A percentile compares a stretch with the other conserved stretches of the same genome.
Evolutionary conservation across 1,140 invertebrate species (phyloP).

Genomic region (Drosophila nigromelanica): DNA sequence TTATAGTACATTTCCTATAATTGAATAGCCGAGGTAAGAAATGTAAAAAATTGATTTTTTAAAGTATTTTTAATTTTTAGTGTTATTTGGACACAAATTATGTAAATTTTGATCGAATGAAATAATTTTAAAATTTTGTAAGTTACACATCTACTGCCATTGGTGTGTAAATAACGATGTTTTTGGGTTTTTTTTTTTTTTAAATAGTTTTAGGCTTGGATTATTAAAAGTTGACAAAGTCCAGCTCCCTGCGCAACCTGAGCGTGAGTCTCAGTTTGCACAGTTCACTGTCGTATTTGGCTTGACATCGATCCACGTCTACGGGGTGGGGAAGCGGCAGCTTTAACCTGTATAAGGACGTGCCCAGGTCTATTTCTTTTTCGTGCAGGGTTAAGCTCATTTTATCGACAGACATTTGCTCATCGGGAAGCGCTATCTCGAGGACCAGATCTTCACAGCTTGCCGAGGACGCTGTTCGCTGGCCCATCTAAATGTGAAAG

Average conservation of each 20-base stretch:
- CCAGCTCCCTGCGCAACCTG: slow-evolving; percentile 90
- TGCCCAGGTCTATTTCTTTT: slow-evolving; percentile 87
- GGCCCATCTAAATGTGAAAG: slow-evolving; percentile 88
- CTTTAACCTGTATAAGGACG: slow-evolving; percentile 88
- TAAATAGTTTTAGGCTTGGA: neutral
- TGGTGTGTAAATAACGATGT: too few species aligned
- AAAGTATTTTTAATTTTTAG: too few species aligned
- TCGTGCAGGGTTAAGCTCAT: slow-evolving; percentile 89
- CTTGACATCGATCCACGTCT: slow-evolving; percentile 90
- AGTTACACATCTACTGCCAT: too few species aligned
- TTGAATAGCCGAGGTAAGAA: too few species aligned
- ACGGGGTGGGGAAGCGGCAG: slow-evolving; percentile 91
- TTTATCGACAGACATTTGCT: slow-evolving; percentile 87
- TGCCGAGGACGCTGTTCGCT: slow-evolving; percentile 91
- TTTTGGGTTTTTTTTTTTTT: too few species aligned
- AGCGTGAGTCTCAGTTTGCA: slow-evolving; percentile 89
- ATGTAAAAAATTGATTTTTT: neutral
- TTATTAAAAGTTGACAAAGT: slow-evolving; percentile 90
- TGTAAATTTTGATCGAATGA: neutral
- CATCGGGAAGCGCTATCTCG: slow-evolving; percentile 89
- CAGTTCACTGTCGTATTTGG: slow-evolving; percentile 90
- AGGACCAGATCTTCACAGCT: slow-evolving; percentile 95
- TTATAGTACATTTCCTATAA: too few species aligned
- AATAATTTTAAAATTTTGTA: too few species aligned
- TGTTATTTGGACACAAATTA: neutral